Base-by-base conservation (phyloP, 2,888 invertebrate genomes). In the Abrostola tripartita region DNA sequence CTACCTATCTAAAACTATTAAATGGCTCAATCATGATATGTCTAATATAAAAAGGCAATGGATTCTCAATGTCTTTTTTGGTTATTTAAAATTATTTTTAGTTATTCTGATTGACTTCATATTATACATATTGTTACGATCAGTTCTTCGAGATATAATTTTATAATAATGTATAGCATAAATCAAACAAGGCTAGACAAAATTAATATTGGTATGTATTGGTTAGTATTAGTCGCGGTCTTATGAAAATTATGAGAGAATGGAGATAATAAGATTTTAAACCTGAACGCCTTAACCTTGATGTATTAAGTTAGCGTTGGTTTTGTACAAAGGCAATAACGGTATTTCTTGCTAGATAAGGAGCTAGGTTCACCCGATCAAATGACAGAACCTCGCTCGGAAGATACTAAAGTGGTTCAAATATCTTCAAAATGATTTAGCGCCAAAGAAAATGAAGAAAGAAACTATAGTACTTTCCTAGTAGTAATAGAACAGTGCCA, bases 51-150 rank as follows among this genome's bases (percentile, higher is more conserved):
- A 74, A 64, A 67, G 40, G 57, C 66, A 67, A 55, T 60, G 58
- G 49, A 69, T 64, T 11, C 66, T 58, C 44, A 11, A 50, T 78
- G 77, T 84, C 82, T 81, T 83, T 81, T 81, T 52, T 61, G 42
- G 65, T 67, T 72, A 72, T 72, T 14, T 7, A 24, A 11, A 12
- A 37, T 35, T 6, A 50, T n/a, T 51, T 51, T 51, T 9, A 5
- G 11, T 40, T 9, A 5, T 11, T 11, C 7, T 40, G 9, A 7
- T 40, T 10, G 5, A 40, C n/a, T 40, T 40, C 24, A 9, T 9
- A 9, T 14, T 6, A 12, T 4, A 24, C 44, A 24, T 5, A 47
- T 47, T 44, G 1, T 8, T 12, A 14, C 40, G 11, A 24, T 24
- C 24, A 24, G 24, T 24, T 4, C 24, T 24, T 24, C 24, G 24